phyloP scores from a whole-genome alignment of 2,113 vertebrate species.

The Mohoua ochrocephala region DNA sequence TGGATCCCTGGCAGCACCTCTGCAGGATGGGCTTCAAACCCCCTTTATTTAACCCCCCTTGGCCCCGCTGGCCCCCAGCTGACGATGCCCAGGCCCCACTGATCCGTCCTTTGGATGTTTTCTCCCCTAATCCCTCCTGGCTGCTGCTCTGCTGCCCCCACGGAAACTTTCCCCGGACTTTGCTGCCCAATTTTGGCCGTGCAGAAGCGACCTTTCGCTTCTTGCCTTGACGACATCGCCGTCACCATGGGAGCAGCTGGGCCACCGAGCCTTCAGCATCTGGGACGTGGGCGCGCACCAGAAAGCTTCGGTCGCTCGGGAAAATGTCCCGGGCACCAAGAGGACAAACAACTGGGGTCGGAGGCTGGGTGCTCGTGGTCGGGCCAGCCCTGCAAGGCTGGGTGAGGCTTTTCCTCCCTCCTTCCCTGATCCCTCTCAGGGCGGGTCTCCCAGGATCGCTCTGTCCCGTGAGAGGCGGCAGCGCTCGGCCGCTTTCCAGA shows the following conservation, averaged over 20 bases:
- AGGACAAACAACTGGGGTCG: rapidly evolving
- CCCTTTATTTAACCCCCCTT: rapidly evolving
- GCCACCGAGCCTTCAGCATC: not conserved
- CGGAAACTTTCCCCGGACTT: not conserved
- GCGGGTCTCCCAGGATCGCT: rapidly evolving
- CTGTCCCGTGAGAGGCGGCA: not conserved
- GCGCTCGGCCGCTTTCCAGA: not conserved
- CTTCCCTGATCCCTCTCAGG: not conserved
- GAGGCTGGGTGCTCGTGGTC: rapidly evolving
- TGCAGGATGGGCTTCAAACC: not conserved
- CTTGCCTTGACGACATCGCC: not conserved
- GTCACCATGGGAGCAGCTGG: not conserved
- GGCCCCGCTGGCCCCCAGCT: rapidly evolving
- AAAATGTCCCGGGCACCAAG: rapidly evolving
- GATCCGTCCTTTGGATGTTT: rapidly evolving
- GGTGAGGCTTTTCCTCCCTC: not conserved
- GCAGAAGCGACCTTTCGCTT: not conserved
- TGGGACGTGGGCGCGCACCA: not conserved
- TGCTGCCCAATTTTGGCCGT: not conserved
- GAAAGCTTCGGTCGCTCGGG: not conserved
- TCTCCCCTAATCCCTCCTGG: not conserved
- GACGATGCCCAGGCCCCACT: rapidly evolving
- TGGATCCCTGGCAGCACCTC: not conserved
- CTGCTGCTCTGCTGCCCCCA: not conserved
- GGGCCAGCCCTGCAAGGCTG: not conserved